Evolutionary conservation across 2,113 vertebrate species (phyloP).

Genomic region (Rhabdomys dilectus): DNA sequence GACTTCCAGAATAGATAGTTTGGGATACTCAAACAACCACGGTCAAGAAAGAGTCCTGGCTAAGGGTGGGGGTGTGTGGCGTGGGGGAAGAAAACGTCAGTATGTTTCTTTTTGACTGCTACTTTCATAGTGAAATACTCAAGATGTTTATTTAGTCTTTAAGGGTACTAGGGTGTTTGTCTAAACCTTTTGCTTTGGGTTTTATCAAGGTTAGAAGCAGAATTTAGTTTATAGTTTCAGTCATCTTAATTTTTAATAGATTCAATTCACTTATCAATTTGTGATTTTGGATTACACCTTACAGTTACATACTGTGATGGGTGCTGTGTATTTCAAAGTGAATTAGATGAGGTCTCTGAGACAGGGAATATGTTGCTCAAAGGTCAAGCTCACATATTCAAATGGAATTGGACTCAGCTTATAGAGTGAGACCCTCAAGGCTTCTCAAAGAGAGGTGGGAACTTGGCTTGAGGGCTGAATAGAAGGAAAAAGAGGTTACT

Average conservation of each 20-base stretch:
- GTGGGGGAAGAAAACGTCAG: background rate
- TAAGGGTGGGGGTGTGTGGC: too few species aligned
- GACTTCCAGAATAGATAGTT: background rate
- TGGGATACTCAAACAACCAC: background rate
- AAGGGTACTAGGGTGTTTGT: background rate
- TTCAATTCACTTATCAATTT: background rate
- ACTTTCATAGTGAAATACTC: background rate
- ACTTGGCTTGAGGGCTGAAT: background rate
- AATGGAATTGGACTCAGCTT: background rate
- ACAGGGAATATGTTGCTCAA: background rate
- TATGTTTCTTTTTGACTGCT: background rate
- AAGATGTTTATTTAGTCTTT: background rate
- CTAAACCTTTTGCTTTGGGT: background rate
- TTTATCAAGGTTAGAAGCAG: background rate
- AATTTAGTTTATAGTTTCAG: background rate
- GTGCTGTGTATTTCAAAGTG: background rate
- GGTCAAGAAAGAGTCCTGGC: background rate
- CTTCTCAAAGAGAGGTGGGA: background rate
- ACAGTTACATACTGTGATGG: background rate
- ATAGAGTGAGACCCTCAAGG: background rate
- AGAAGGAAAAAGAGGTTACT: background rate
- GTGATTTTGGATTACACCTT: background rate
- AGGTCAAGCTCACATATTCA: background rate
- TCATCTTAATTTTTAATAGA: background rate
- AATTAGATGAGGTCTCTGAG: background rate